phyloP scores from a whole-genome alignment of 2,797 vertebrate genomes.

The Lagorchestes hirsutus region DNA sequence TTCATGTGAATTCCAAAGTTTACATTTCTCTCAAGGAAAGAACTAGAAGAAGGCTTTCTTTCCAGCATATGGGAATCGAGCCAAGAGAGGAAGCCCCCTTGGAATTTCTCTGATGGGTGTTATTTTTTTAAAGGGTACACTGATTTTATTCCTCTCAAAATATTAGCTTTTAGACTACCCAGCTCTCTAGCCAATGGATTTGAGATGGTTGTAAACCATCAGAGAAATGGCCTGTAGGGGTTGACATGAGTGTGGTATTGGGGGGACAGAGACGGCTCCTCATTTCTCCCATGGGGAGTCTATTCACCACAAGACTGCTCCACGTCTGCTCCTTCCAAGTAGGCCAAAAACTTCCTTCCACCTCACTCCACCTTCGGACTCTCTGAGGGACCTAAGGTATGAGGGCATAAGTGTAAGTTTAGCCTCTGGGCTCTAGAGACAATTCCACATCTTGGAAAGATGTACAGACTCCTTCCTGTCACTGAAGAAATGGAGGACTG shows the following conservation, averaged over 20 bases:
- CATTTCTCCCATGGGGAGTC: neutral
- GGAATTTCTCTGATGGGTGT: neutral
- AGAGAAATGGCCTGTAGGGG: neutral
- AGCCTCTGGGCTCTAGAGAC: neutral
- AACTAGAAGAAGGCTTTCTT: neutral
- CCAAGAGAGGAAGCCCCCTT: neutral
- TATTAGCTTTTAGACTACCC: neutral
- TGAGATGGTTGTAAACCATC: neutral
- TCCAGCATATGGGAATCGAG: neutral
- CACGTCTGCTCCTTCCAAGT: neutral
- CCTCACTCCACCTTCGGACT: neutral
- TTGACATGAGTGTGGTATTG: neutral
- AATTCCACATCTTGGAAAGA: neutral
- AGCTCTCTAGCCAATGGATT: neutral
- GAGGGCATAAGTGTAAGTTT: neutral
- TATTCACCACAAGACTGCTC: neutral
- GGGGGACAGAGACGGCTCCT: neutral
- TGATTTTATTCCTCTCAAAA: neutral
- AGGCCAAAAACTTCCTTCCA: neutral
- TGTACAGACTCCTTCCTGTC: neutral
- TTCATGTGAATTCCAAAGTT: neutral
- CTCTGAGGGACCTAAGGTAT: neutral
- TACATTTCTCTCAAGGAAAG: neutral
- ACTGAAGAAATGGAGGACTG: neutral
- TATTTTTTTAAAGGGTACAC: neutral